A percentile compares a stretch with the other conserved stretches of the same genome.
Conservation (phyloP, 2,888 invertebrate genomes). For the Atrina japonica region DNA sequence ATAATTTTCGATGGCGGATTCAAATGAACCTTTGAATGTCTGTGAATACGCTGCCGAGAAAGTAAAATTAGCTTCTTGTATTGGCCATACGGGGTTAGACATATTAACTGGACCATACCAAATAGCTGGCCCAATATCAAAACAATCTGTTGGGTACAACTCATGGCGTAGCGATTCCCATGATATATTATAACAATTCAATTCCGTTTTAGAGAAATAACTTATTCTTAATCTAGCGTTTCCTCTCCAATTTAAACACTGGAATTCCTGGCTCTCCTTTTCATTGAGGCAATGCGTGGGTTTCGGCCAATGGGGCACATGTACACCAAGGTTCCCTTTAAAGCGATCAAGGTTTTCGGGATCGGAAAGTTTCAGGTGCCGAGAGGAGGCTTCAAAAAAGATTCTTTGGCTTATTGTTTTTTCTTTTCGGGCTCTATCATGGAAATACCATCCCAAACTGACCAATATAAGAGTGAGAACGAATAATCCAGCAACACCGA, state of each 20-base stretch:
- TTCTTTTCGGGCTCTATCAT: conserved; percentile 55
- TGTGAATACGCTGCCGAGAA: conserved; percentile 57
- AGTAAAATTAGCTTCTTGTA: conserved; percentile 53
- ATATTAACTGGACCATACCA: conserved; percentile 75
- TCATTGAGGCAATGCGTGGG: conserved; percentile 68
- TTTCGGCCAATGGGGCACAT: conserved; percentile 67
- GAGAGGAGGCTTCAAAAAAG: conserved; percentile 63
- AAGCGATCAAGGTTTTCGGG: conserved; percentile 49
- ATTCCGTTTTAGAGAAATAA: conserved; percentile 50
- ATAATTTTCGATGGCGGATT: conserved; percentile 78
- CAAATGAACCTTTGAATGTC: conserved; percentile 62
- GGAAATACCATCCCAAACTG: conserved; percentile 66
- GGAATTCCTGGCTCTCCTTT: conserved; percentile 58
- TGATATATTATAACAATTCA: conserved; percentile 88
- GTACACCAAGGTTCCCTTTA: conserved; percentile 56
- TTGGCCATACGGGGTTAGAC: conserved; percentile 58
- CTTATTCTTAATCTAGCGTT: conserved; percentile 63
- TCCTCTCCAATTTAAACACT: conserved; percentile 69
- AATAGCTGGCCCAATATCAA: conserved; percentile 77
- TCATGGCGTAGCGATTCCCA: conserved; percentile 89
- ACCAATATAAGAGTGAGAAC: conserved; percentile 63
- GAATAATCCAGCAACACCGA: conserved; percentile 68
- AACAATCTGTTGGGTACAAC: conserved; percentile 90
- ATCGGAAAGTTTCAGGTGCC: conserved; percentile 53
- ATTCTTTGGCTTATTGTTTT: conserved; percentile 63